A percentile compares a stretch with the other conserved stretches of the same genome.
Evolutionary conservation across 2,797 vertebrate genomes (phyloP).

Genomic region (Carcharodon carcharias): DNA sequence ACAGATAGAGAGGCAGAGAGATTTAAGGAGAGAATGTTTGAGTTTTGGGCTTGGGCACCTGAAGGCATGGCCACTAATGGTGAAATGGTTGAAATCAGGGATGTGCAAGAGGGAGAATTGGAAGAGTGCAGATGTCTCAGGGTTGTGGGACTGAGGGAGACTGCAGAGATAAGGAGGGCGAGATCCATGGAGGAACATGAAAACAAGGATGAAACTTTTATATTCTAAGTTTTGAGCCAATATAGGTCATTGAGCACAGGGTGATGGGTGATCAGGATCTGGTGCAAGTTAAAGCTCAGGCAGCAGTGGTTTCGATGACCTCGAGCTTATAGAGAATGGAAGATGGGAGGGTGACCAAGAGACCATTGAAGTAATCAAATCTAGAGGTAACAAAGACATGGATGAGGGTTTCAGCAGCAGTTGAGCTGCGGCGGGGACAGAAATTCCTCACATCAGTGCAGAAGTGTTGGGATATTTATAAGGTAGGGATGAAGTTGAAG

Average conservation of each 20-base stretch:
- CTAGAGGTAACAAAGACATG: not conserved
- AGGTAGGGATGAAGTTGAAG: not conserved
- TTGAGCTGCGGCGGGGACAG: not conserved
- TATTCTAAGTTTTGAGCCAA: too few species aligned
- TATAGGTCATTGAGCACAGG: not conserved
- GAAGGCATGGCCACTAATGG: too few species aligned
- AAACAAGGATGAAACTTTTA: not conserved
- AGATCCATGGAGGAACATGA: not conserved
- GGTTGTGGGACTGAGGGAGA: not conserved
- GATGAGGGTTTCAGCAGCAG: not conserved
- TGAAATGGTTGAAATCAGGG: too few species aligned
- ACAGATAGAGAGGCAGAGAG: not conserved
- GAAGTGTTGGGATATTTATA: not conserved
- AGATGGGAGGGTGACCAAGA: not conserved
- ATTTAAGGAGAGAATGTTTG: not conserved
- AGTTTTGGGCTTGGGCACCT: not conserved
- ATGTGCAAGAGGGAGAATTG: too few species aligned
- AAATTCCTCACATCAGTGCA: not conserved
- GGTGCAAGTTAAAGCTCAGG: not conserved
- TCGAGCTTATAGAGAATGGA: not conserved
- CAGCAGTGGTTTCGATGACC: not conserved
- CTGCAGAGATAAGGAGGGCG: not conserved
- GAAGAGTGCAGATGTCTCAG: not conserved
- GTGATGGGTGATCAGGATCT: not conserved
- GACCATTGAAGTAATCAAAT: not conserved